phyloP scores from a whole-genome alignment of 2,888 invertebrate species.

The Zelleria hepariella region DNA sequence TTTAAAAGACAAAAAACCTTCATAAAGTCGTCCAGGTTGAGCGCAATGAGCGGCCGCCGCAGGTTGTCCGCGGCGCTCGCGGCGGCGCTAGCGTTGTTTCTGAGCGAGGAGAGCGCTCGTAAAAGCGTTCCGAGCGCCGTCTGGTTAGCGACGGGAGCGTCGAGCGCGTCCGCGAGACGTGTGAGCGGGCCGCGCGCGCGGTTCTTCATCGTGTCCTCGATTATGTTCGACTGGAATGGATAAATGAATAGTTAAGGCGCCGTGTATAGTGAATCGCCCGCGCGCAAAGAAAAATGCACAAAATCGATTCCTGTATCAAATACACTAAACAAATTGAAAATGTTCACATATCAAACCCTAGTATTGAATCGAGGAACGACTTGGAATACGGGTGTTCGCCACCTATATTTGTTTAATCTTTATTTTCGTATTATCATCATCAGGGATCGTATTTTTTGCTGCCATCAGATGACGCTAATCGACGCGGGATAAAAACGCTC shows the following conservation, averaged over 20 bases:
- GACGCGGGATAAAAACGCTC: too few relatives aligned
- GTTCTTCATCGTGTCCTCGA: constrained; percentile 80
- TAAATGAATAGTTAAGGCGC: background rate
- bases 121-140: constrained; percentile 81
- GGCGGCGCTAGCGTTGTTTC: constrained; percentile 82
- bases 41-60: constrained; percentile 77
- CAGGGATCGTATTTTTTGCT: too few relatives aligned
- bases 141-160: constrained; percentile 82
- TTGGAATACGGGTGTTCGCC: too few relatives aligned
- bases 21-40: constrained; percentile 75
- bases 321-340: too few relatives aligned
- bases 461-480: too few relatives aligned
- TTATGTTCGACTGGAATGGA: constrained; percentile 76
- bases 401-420: too few relatives aligned
- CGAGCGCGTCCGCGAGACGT: constrained; percentile 81
- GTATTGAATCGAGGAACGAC: too few relatives aligned
- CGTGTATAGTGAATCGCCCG: background rate
- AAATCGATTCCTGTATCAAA: too few relatives aligned
- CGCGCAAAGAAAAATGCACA: background rate
- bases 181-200: constrained; percentile 79
- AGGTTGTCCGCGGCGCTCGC: constrained; percentile 84
- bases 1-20: too few relatives aligned
- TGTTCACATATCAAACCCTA: too few relatives aligned
- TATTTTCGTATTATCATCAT: too few relatives aligned
- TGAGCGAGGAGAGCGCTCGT: constrained; percentile 77